Evolutionary conservation across 2,113 vertebrate genomes (phyloP).

Genomic region (Ivindomyrus marchei): DNA sequence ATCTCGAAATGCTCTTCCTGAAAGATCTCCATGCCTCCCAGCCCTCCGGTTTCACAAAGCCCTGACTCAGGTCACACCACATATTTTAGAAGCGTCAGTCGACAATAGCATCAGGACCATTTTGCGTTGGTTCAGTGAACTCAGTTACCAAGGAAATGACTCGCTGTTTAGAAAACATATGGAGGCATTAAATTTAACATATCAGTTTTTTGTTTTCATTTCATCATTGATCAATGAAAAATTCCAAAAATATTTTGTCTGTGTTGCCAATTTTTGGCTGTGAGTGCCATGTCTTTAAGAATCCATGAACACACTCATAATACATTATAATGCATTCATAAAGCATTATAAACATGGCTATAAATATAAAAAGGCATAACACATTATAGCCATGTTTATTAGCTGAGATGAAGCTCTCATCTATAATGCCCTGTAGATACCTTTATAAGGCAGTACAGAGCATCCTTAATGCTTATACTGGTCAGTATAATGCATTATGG

Average conservation of each 20-base stretch:
- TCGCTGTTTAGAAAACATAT: background rate
- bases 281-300: background rate
- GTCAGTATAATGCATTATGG: background rate
- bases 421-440: background rate
- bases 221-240: background rate
- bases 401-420: background rate
- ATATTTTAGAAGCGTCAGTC: background rate
- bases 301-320: background rate
- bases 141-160: background rate
- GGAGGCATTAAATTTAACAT: background rate
- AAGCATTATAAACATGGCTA: background rate
- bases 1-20: background rate
- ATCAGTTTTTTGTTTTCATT: background rate
- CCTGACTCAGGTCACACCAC: background rate
- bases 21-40: background rate
- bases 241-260: background rate
- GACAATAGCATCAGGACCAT: background rate
- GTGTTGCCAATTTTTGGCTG: background rate
- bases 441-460: background rate
- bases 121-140: background rate
- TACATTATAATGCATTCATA: background rate
- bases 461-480: background rate
- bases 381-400: background rate
- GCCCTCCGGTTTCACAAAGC: background rate
- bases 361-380: background rate